Base-by-base conservation (phyloP, 2,113 vertebrate species). In the Oryzias javanicus region DNA sequence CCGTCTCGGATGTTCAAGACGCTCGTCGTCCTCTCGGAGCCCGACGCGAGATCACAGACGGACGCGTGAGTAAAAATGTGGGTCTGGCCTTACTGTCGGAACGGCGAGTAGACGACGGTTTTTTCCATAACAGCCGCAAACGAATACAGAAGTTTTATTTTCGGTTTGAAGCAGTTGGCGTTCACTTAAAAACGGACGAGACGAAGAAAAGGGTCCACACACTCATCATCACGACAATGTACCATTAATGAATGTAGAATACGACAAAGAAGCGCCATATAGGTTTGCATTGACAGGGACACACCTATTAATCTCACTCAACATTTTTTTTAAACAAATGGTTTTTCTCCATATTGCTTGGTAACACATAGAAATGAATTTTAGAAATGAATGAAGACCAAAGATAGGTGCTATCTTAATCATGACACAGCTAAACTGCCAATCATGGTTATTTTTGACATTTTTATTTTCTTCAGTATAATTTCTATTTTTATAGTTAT, bases 301-400 rank as follows among this genome's bases (percentile, higher is more conserved):
- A 95, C 93, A 91, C 92, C 92, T 95, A 96, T 92, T 94, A 93
- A 93, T 94, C 90, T 94, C 93, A 93, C 93, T 91, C 93, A 93
- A 95, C 93, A 90, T 93, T 8, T 91, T n/a, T 22, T 90, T 93
- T 93, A 95, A 97, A 96, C 94, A 92, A 91, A 96, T 93, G 93
- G 92, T 35, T 35, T 22, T 94, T 95, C 92, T 97, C 94, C 94
- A 96, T 97, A 97, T 98, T 97, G 97, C 96, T 98, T 96, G 94
- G 95, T 95, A 96, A 99, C 95, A 96, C 93, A 86, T 80, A 96
- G 93, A 94, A 94, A 95, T 90, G 90, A 94, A 94, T 93, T 22
- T 91, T 81, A 89, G 92, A 95, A 95, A 94, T 91, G 49, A 88
- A 93, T 91, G 92, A 92, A 45, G 60, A 83, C 92, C 89, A 72